These are phyloP conservation scores for Jacana jacana DNA, from an alignment of 2,113 vertebrate species.

Conservation along the genomic window DNA sequence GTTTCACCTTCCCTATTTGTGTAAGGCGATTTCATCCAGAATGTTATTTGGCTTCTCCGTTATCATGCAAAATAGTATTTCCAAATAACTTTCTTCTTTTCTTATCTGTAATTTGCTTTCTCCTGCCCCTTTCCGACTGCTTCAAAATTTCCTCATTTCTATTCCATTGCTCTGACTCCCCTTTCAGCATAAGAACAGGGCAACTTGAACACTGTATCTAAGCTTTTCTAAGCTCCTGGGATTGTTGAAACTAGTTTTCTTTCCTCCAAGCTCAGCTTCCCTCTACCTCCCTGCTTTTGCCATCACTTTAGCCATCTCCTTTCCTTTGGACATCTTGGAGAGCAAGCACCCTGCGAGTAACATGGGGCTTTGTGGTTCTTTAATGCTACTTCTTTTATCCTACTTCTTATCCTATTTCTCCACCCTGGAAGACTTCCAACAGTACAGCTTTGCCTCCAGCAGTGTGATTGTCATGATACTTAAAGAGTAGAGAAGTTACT, in stretches of 20 bases:
- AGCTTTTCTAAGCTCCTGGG: background rate
- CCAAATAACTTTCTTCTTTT: background rate
- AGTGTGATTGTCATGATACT: background rate
- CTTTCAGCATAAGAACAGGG: background rate
- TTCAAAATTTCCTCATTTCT: background rate
- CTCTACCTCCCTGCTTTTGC: background rate
- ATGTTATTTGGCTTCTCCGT: background rate
- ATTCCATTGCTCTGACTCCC: background rate
- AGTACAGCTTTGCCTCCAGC: background rate
- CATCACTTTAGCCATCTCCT: background rate
- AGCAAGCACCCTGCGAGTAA: conserved; percentile 1
- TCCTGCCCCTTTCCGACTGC: background rate
- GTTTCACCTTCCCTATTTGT: background rate
- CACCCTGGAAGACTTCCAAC: conserved; percentile 11
- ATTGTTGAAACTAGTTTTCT: background rate
- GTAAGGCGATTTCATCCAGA: background rate
- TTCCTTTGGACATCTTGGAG: background rate
- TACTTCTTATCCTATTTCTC: background rate
- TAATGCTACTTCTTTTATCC: background rate
- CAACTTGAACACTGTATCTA: background rate
- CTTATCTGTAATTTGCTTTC: conserved; percentile 18
- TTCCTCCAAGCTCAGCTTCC: background rate
- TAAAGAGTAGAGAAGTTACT: background rate
- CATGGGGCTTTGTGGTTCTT: background rate
- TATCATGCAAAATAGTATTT: conserved; percentile 4